Base-by-base conservation (phyloP, 1,140 invertebrate genomes). In the Pseudomyrmex sp. region DNA sequence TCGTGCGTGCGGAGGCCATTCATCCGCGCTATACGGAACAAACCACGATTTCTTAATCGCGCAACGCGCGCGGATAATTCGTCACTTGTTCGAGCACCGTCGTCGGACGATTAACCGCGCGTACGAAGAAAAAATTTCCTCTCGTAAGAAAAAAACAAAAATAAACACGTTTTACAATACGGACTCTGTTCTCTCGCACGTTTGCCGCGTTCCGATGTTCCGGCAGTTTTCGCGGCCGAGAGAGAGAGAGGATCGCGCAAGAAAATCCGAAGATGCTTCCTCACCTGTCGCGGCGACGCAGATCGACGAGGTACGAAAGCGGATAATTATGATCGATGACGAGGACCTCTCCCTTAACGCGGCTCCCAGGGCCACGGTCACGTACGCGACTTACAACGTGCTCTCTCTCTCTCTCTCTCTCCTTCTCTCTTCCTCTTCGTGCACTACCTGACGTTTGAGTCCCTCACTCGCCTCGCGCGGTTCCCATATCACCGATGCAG, bases 401-500 rank as follows among this genome's bases (percentile, higher is more conserved):
- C 85, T 76, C 82, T 86, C 83, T 59, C 76, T 15, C 20, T 23
- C 48, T 54, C 54, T 63, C 50, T 26, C 10, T 26, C 23, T 26
- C 2, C 26, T 26, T 26, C 26, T 26, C 65, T 20, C 59, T 23
- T 23, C 59, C 10, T 23, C 15, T n/a, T 15, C 44, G 35, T 35
- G 35, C 4, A 35, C 9, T 18, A 59, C 58, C 58, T 18, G 58
- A 35, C 35, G 35, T 35, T 35, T 5, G 35, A 35, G 62, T 44
- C 20, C 8, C 20, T 9, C 48, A 44, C 66, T 7, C 82, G 80
- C 61, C 80, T 83, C 83, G 62, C 76, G 68, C 85, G 86, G 93
- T 94, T 94, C 93, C 93, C 93, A 94, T 94, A 94, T 94, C 93
- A 94, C 90, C 85, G 90, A 94, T 94, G 93, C 93, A 94, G 89